Evolutionary conservation across 2,888 invertebrate genomes (phyloP).

Genomic region (Crepidodera aurea): DNA sequence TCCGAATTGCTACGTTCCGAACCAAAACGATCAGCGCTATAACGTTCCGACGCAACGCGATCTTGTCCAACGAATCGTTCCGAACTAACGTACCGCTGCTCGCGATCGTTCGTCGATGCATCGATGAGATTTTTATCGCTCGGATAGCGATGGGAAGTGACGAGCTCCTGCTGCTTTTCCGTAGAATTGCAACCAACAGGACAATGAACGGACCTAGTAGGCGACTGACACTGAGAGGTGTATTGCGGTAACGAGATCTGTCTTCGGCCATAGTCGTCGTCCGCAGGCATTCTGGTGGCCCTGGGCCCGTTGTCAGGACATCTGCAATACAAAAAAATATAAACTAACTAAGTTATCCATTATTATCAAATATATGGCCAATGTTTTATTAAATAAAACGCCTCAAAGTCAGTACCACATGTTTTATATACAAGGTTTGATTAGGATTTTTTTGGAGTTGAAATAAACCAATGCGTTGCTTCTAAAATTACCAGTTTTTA

Average conservation of each 20-base stretch:
- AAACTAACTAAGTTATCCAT: too few species aligned
- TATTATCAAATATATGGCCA: too few species aligned
- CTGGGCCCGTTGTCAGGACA: conserved; percentile 73
- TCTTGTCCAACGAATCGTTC: conserved; percentile 17
- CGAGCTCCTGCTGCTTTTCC: conserved; percentile 35
- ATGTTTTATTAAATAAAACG: too few species aligned
- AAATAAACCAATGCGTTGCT: too few species aligned
- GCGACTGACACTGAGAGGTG: conserved; percentile 35
- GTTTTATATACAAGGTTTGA: too few species aligned
- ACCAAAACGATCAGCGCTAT: conserved; percentile 50
- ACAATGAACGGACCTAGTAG: conserved; percentile 44
- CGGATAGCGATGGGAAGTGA: conserved; percentile 38
- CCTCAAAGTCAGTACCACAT: too few species aligned
- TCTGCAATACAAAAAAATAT: conserved; percentile 61
- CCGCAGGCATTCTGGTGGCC: conserved; percentile 70
- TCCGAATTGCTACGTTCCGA: conserved; percentile 57
- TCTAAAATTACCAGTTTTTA: too few species aligned
- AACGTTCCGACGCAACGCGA: conserved; percentile 19
- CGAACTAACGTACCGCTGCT: conserved; percentile 29
- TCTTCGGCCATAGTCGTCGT: conserved; percentile 60
- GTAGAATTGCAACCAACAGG: conserved; percentile 51
- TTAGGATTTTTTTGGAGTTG: too few species aligned
- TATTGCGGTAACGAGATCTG: conserved; percentile 51
- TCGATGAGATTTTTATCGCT: conserved; percentile 45
- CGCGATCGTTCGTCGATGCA: conserved; percentile 27